Evolutionary conservation across 2,797 vertebrate species (phyloP), one percentile per base, ranked within the genome.

Genomic region (Intellagama lesueurii): DNA sequence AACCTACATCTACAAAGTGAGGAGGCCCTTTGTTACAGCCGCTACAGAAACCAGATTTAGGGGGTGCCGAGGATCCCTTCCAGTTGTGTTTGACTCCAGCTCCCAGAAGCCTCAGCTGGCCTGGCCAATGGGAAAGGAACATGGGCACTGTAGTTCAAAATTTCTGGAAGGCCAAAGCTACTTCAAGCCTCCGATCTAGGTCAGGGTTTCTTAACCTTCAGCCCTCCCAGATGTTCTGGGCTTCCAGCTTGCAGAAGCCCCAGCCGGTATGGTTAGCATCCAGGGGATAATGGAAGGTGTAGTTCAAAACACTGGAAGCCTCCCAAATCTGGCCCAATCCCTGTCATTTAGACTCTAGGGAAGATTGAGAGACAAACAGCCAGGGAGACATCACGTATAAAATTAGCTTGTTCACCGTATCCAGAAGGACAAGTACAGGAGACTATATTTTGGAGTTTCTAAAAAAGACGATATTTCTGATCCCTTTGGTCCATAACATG

Each of bases 401-500:
- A 49, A 72, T 11, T 14, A 17, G n/a, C 49, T 35, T 16, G 79
- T 11, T n/a, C 28, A 30, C 24, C 3, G 5, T 16, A 73, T 81
- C 26, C 47, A 80, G 4, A 26, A 9, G 11, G 44, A 30, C 2
- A 44, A 72, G 84, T 26, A 11, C 66, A n/a, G 83, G 40, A 1
- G 1, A 17, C 72, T 16, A 0, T 0, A 24, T n/a, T 26, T 76
- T 89, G 75, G 83, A 90, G 89, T 92, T 84, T 92, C 83, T 87
- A 64, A 44, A 80, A 12, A 40, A 49, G 75, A 77, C 30, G 30
- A 24, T 17, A 70, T 77, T 83, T 52, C 64, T 44, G 22, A 86
- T 89, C 84, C 66, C 69, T 93, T 94, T 93, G 93, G 91, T 91
- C 92, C 87, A n/a, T 52, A 52, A 70, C 26, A 24, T 56, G 26